Evolutionary conservation across 2,797 vertebrate genomes (phyloP).

Genomic region (Chloroceryle inda): DNA sequence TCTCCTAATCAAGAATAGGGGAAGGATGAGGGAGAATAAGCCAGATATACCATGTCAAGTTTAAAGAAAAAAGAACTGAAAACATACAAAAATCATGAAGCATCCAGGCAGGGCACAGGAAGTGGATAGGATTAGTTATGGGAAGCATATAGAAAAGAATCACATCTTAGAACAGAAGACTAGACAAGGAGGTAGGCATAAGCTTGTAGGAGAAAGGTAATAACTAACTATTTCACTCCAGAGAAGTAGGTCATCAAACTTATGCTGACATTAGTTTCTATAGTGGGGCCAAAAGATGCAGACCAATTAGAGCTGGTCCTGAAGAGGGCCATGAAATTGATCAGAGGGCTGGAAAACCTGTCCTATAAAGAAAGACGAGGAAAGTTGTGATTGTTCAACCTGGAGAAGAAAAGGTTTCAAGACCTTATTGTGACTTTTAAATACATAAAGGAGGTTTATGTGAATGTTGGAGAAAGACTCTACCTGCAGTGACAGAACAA

Average conservation of each 20-base stretch:
- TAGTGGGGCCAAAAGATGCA: neutral
- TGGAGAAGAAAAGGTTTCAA: neutral
- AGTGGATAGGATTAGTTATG: neutral
- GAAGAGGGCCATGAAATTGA: neutral
- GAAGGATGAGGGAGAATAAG: neutral
- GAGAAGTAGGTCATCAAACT: neutral
- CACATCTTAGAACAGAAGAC: neutral
- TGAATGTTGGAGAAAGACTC: neutral
- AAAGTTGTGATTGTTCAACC: neutral
- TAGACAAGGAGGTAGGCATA: neutral
- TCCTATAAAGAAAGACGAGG: neutral
- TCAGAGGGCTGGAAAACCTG: neutral
- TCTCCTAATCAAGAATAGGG: neutral
- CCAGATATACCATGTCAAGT: neutral
- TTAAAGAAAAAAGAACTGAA: neutral
- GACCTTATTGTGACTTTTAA: neutral
- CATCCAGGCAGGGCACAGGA: neutral
- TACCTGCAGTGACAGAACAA: neutral
- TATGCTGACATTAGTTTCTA: neutral
- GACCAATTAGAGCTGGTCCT: neutral
- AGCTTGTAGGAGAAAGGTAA: neutral
- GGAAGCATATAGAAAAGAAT: accelerated
- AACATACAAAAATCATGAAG: neutral
- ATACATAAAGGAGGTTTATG: neutral
- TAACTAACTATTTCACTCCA: neutral